Evolutionary conservation across 2,888 invertebrate species (phyloP).

Genomic region (Girardia tigrina): DNA sequence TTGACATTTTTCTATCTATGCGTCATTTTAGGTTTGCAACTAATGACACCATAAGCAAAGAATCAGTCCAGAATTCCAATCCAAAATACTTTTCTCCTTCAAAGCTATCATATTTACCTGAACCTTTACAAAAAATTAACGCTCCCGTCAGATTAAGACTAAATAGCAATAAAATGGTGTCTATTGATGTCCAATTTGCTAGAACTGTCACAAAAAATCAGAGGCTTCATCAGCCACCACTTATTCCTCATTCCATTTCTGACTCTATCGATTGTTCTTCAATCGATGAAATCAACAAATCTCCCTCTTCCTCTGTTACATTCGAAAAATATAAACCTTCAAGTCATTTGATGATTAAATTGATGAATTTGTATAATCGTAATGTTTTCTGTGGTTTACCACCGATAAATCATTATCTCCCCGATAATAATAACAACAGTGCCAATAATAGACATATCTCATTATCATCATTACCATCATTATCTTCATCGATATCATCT

Average conservation of each 20-base stretch:
- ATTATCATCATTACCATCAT: background rate
- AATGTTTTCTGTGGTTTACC: conserved; percentile 18
- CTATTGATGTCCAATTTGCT: background rate
- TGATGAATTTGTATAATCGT: background rate
- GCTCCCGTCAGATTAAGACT: background rate
- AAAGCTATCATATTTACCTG: background rate
- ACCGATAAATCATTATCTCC: background rate
- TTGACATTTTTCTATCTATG: too few relatives aligned
- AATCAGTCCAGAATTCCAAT: too few relatives aligned
- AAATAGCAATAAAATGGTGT: background rate
- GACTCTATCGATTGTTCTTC: too few relatives aligned
- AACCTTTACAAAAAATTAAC: background rate
- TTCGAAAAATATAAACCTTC: background rate
- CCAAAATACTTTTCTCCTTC: background rate
- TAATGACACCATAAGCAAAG: too few relatives aligned
- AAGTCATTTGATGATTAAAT: background rate
- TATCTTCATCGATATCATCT: background rate
- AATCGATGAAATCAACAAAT: too few relatives aligned
- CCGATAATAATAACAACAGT: background rate
- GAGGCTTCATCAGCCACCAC: background rate
- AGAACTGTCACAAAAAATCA: background rate
- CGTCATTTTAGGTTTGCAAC: background rate
- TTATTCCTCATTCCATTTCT: background rate
- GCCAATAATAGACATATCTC: conserved; percentile 3
- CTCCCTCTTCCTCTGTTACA: background rate